Evolutionary conservation across 2,113 vertebrate genomes (phyloP).

Genomic region (Alethe diademata): DNA sequence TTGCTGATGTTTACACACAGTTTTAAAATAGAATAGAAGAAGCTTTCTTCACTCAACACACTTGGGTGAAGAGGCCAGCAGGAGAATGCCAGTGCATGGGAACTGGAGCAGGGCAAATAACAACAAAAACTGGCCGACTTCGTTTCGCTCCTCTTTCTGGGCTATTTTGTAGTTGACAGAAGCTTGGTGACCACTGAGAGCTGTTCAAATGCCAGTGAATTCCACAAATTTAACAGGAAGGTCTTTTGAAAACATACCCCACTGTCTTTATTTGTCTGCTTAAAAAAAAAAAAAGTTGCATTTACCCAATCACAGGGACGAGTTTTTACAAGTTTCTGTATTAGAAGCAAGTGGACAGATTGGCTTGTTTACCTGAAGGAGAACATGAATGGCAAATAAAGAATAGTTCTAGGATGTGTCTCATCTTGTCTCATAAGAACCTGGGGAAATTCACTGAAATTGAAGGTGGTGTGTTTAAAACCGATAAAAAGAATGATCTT

Average conservation of each 20-base stretch:
- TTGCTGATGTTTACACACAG: constrained; percentile 57
- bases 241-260: neutral
- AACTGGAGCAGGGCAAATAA: neutral
- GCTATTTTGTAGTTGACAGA: neutral
- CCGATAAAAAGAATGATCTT: constrained; percentile 24
- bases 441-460: constrained; percentile 42
- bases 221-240: neutral
- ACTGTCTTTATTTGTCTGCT: neutral
- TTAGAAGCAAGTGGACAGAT: constrained; percentile 10
- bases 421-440: constrained; percentile 25
- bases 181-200: neutral
- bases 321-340: constrained; percentile 40
- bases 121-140: neutral
- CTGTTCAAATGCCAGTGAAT: neutral
- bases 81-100: constrained; percentile 37
- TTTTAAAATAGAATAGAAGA: constrained; percentile 55
- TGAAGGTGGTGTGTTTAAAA: constrained; percentile 41
- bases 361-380: constrained; percentile 48
- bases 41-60: constrained; percentile 62
- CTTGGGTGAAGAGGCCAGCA: constrained; percentile 62
- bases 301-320: neutral
- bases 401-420: constrained; percentile 28
- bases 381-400: constrained; percentile 39
- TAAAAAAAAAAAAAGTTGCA: neutral
- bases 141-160: neutral